These are phyloP conservation scores for Ischnura elegans DNA, from an alignment of 2,888 invertebrate genomes.

Conservation along the genomic window DNA sequence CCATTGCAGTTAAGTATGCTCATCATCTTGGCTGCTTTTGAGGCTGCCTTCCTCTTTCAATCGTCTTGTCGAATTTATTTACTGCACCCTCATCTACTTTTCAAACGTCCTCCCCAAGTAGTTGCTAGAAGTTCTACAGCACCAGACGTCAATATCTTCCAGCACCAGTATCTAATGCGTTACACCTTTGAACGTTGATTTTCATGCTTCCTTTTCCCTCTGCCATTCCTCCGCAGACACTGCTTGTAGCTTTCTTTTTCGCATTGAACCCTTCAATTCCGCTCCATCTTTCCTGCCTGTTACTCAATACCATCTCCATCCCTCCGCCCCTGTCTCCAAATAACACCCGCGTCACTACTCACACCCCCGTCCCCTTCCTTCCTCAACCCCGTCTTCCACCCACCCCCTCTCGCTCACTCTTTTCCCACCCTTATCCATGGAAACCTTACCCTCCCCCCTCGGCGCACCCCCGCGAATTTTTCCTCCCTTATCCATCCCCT, in stretches of 20 bases:
- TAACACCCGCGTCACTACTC: conserved; percentile 17
- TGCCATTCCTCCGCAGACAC: not conserved
- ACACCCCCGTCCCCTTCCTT: not conserved
- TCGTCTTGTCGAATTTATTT: not conserved
- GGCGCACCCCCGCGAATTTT: not conserved
- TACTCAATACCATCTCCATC: not conserved
- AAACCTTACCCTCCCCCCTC: not conserved
- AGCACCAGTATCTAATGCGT: not conserved
- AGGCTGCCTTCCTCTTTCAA: not conserved
- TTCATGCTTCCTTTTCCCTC: too few species aligned
- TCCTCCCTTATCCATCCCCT: not conserved
- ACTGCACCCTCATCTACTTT: not conserved
- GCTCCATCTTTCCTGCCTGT: too few species aligned
- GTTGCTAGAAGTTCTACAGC: not conserved
- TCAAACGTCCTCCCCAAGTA: not conserved
- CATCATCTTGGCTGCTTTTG: too few species aligned
- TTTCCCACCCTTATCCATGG: not conserved
- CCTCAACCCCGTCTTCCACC: not conserved
- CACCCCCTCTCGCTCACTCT: not conserved
- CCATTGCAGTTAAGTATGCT: too few species aligned
- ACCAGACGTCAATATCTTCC: not conserved
- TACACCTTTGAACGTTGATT: too few species aligned
- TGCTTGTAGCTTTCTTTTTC: not conserved
- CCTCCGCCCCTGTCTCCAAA: not conserved
- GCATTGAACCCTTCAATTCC: not conserved